Evolutionary conservation across 2,888 invertebrate species (phyloP).

Genomic region (Aspidapion aeneum): DNA sequence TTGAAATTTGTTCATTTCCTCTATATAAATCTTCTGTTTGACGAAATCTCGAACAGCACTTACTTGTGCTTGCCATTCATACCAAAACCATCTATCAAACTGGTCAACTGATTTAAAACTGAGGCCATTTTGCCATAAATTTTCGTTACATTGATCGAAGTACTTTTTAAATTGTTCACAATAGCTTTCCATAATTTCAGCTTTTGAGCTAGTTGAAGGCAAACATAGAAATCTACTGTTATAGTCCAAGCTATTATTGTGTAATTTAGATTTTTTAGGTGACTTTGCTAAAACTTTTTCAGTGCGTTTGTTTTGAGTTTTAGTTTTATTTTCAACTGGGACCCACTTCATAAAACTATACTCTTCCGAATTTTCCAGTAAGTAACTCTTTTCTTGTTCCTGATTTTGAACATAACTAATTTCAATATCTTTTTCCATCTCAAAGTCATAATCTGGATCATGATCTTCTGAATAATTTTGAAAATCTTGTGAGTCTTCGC

Average conservation of each 20-base stretch:
- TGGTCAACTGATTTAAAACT: slow-evolving; percentile 35
- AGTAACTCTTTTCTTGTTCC: not conserved
- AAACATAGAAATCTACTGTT: not conserved
- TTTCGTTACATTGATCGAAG: slow-evolving; percentile 37
- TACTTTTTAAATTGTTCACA: slow-evolving; percentile 31
- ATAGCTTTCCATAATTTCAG: slow-evolving; percentile 5
- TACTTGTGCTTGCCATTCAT: slow-evolving; percentile 43
- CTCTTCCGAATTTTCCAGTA: slow-evolving; percentile 9
- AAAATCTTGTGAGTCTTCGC: slow-evolving; percentile 15
- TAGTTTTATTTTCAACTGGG: slow-evolving; percentile 23
- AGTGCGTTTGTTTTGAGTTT: not conserved
- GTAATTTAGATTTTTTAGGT: not conserved
- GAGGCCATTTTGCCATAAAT: slow-evolving; percentile 36
- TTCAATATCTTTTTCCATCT: slow-evolving; percentile 20
- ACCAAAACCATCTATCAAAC: slow-evolving; percentile 41
- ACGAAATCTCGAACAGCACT: slow-evolving; percentile 40
- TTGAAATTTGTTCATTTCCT: slow-evolving; percentile 39
- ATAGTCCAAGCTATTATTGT: not conserved
- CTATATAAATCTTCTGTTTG: slow-evolving; percentile 43
- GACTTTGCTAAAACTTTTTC: not conserved
- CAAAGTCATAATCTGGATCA: slow-evolving; percentile 24
- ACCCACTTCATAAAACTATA: slow-evolving; percentile 32
- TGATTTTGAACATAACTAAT: slow-evolving; percentile 8
- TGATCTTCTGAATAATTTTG: slow-evolving; percentile 25
- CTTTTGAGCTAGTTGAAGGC: not conserved